These are phyloP conservation scores for Cassiopea xamachana DNA, from an alignment of 30 jellyfish, hydroid and myxozoan species.

Conservation along the genomic window DNA sequence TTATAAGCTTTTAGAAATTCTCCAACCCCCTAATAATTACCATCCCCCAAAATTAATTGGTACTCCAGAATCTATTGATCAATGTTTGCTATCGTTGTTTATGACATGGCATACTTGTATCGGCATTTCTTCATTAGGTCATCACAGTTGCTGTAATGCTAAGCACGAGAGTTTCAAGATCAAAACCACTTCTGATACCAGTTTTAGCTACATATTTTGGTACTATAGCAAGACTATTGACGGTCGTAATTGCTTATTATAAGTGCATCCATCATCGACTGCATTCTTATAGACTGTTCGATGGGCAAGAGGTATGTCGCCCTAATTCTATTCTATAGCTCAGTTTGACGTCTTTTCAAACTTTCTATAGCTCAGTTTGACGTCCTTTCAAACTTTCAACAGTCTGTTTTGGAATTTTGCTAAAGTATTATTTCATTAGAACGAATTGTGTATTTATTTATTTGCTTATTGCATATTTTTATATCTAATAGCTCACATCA, in stretches of 20 bases:
- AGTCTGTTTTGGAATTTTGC: no score
- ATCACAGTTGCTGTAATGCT: conserved; percentile 71
- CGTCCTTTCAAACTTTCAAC: no score
- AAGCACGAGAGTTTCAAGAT: conserved; percentile 43
- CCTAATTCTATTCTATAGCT: background rate
- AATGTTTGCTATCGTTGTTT: background rate
- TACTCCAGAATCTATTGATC: background rate
- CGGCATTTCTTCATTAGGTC: conserved; percentile 35
- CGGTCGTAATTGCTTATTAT: conserved; percentile 55
- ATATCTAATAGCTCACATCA: no score
- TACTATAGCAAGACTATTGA: conserved; percentile 60
- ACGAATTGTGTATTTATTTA: no score
- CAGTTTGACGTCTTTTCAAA: background rate
- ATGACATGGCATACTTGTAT: background rate
- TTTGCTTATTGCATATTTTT: no score
- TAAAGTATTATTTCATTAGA: no score
- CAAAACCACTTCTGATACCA: conserved; percentile 67
- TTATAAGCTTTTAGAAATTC: no score
- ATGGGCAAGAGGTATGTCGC: background rate
- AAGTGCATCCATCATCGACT: conserved; percentile 42
- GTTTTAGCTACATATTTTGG: conserved; percentile 84
- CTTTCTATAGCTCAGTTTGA: background rate
- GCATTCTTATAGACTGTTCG: background rate
- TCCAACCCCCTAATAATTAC: no score
- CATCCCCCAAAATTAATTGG: no score